phyloP scores from a whole-genome alignment of 2,113 vertebrate genomes.

The Leptosomus discolor region DNA sequence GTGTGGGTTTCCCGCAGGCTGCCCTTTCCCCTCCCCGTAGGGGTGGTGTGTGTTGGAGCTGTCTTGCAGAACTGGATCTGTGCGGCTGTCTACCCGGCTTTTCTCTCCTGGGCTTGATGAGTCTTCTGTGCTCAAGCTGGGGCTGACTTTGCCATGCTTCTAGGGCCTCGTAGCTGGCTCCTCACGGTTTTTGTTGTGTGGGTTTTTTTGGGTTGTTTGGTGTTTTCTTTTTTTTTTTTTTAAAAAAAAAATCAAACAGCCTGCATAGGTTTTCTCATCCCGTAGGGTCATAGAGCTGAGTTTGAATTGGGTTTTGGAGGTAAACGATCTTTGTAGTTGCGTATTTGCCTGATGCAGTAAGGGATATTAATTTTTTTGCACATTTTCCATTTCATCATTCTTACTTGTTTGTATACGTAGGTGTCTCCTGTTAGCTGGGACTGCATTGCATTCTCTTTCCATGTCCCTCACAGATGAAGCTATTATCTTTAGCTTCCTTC shows the following conservation, averaged over 20 bases:
- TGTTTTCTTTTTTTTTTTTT: too few species aligned
- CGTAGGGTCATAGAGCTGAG: neutral
- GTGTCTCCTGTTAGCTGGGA: neutral
- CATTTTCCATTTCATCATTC: neutral
- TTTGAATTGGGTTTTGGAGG: neutral
- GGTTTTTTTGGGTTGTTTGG: too few species aligned
- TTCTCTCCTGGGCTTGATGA: neutral
- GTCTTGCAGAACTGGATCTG: neutral
- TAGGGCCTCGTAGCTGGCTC: neutral
- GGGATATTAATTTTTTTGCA: neutral
- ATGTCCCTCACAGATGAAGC: neutral
- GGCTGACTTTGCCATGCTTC: neutral
- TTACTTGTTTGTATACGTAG: neutral
- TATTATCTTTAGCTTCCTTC: neutral
- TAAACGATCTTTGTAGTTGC: neutral
- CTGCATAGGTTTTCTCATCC: neutral
- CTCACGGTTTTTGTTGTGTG: too few species aligned
- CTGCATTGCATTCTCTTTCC: accelerated
- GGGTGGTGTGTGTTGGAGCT: neutral
- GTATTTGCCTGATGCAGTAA: neutral
- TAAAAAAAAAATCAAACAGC: accelerated
- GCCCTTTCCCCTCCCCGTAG: neutral
- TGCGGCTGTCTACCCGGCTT: neutral
- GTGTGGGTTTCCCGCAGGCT: neutral
- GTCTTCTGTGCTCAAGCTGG: neutral